phyloP scores from a whole-genome alignment of 2,113 vertebrate species.

The Nibea coibor region DNA sequence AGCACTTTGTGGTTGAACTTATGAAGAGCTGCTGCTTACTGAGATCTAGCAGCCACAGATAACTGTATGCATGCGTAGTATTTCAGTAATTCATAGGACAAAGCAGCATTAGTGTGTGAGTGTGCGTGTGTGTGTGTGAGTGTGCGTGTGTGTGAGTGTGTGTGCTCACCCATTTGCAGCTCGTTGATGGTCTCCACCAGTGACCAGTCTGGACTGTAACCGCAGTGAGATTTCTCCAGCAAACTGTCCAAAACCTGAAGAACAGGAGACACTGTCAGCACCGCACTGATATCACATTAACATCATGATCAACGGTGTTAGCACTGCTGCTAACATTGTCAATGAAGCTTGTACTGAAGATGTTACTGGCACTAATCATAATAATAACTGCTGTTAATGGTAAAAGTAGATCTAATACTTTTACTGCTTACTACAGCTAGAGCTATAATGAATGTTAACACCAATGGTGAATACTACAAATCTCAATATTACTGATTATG shows the following conservation, averaged over 20 bases:
- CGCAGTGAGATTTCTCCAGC: constrained; percentile 98
- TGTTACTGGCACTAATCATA: no score
- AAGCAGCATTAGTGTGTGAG: no score
- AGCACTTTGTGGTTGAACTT: background rate
- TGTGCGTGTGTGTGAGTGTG: constrained; percentile 16
- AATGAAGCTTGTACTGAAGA: no score
- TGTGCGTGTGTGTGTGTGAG: constrained; percentile 29
- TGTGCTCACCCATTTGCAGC: constrained; percentile 94
- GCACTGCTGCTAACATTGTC: background rate
- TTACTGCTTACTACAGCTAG: background rate
- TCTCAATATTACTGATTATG: background rate
- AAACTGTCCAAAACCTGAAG: constrained; percentile 92
- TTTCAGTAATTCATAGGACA: background rate
- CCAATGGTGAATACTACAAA: background rate
- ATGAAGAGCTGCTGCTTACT: background rate
- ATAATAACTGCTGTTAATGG: no score
- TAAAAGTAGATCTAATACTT: no score
- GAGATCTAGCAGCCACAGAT: background rate
- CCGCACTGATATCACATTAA: background rate
- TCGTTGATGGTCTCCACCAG: constrained; percentile 95
- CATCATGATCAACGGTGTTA: no score
- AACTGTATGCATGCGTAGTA: no score
- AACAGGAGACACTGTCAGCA: background rate
- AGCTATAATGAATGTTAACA: background rate
- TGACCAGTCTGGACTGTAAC: constrained; percentile 97